Evolutionary conservation across 2,113 vertebrate genomes (phyloP), one percentile per base, ranked within the genome.

Genomic region (Rhodinocichla rosea): DNA sequence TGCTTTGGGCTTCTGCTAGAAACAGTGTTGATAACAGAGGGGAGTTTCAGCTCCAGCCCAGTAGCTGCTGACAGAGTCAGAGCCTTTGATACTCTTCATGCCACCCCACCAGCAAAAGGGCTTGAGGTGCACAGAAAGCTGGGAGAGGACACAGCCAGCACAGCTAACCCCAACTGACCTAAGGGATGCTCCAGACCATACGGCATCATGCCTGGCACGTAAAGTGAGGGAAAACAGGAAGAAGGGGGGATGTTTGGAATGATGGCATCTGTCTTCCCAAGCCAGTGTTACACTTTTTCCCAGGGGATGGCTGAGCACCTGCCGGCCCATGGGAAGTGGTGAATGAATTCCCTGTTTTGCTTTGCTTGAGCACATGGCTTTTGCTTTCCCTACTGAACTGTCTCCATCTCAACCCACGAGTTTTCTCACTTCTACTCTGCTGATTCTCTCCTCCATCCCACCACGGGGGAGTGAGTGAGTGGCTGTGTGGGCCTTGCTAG

Each of bases 21-120:
- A 60, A 53, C 1, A 1, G 21, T 1, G 11, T 0, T 24, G 30
- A 0, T 33, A 86, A 45, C 8, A 35, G 16, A n/a, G 10, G 30
- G n/a, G 11, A 68, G 52, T 33, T 73, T 35, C 10, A 73, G 45
- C 20, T n/a, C 21, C 45, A 45, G 59, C n/a, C 47, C 14, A 52
- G 33, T 28, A 73, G 33, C 15, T 44, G 21, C n/a, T 79, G 4
- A 79, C 44, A n/a, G 15, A 59, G 30, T 22, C 44, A 71, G 44
- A 13, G 21, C 37, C 44, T 71, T 30, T n/a, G 37, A 57, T 64
- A 28, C 65, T 44, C 39, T 28, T 56, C 65, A 39, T 17, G 7
- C 67, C 44, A 33, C 1, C 22, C 22, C 52, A 68, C 14, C 33
- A 67, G 39, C 23, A 13, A 11, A 17, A 44, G 14, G 9, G 33